Evolutionary conservation across 2,888 invertebrate species (phyloP).

Genomic region (Saturnia pavonia): DNA sequence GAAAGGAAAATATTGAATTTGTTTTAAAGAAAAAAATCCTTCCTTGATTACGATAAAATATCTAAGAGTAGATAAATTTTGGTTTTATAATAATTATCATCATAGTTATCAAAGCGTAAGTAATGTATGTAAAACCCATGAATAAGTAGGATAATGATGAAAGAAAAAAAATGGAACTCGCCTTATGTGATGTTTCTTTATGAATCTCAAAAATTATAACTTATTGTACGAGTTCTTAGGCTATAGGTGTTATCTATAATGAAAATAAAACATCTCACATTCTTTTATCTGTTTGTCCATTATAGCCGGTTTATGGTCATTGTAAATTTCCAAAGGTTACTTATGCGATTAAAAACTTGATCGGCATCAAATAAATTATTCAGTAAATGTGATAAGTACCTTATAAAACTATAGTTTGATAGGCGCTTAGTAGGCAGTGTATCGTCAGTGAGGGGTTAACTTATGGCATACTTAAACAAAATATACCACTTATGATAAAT

Average conservation of each 20-base stretch:
- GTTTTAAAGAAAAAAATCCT: neutral
- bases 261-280: slow-evolving; percentile 5
- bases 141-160: neutral
- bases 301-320: slow-evolving; percentile 8
- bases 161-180: neutral
- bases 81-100: neutral
- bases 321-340: slow-evolving; percentile 9
- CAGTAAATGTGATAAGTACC: slow-evolving; percentile 12
- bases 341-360: slow-evolving; percentile 10
- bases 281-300: slow-evolving; percentile 5
- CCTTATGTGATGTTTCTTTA: neutral
- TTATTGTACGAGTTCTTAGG: neutral
- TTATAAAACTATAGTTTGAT: slow-evolving; percentile 9
- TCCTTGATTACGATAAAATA: neutral
- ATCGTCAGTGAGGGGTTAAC: neutral
- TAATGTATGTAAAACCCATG: neutral
- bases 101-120: neutral
- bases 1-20: neutral
- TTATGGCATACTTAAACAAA: neutral
- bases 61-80: neutral
- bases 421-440: slow-evolving; percentile 1
- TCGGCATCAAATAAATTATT: slow-evolving; percentile 2
- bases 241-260: neutral
- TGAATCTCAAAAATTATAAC: neutral
- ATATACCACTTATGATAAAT: neutral